phyloP scores from a whole-genome alignment of 2,113 vertebrate genomes.

The Poecilia latipinna region DNA sequence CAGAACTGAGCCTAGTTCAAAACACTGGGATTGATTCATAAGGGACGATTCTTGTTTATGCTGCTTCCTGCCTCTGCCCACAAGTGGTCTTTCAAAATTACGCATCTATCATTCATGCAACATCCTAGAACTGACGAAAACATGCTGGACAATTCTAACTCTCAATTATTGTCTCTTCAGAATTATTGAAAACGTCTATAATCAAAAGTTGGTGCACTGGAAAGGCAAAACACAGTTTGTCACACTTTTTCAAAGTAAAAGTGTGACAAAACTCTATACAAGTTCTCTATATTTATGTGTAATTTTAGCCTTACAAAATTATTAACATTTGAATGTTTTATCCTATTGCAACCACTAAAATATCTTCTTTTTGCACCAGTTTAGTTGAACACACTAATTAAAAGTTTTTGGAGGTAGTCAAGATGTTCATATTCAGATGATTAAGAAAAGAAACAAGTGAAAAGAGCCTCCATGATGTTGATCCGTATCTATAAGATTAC shows the following conservation, averaged over 20 bases:
- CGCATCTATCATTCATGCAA: background rate
- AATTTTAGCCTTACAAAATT: background rate
- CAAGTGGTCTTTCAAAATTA: background rate
- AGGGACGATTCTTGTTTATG: constrained; percentile 15
- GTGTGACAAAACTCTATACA: background rate
- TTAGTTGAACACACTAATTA: background rate
- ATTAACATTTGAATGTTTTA: background rate
- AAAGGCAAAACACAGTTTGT: no score
- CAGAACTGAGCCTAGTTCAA: constrained; percentile 32
- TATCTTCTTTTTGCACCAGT: background rate
- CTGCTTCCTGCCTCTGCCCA: constrained; percentile 8
- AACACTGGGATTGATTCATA: constrained; percentile 28
- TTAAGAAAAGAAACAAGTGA: no score
- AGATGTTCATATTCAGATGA: no score
- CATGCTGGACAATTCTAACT: background rate
- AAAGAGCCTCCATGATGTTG: no score
- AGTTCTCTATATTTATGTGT: background rate
- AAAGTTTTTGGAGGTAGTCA: background rate
- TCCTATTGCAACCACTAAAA: background rate
- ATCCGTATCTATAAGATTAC: background rate
- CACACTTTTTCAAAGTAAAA: no score
- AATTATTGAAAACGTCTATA: no score
- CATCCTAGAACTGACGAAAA: background rate
- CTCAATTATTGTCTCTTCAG: background rate
- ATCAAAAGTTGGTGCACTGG: no score